Evolutionary conservation across 2,113 vertebrate genomes (phyloP).

Genomic region (Eurypyga helias): DNA sequence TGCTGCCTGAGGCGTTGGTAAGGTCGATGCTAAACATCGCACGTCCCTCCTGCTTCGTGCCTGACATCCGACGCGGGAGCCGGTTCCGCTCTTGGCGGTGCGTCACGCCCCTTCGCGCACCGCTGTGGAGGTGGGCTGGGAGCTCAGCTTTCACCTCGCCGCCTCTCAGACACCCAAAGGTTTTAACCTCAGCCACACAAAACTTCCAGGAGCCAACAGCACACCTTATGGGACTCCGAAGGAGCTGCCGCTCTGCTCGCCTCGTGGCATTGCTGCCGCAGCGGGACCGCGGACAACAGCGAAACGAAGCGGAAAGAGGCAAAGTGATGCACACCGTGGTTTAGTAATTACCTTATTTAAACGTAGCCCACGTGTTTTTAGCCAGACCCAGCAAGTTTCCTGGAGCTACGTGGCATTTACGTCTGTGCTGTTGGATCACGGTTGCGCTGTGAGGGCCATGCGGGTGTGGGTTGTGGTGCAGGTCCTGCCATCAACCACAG

Average conservation of each 20-base stretch:
- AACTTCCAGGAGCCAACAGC: neutral
- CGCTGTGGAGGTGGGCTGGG: neutral
- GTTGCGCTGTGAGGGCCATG: neutral
- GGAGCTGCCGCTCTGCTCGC: neutral
- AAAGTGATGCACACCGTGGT: accelerated
- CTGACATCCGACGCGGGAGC: neutral
- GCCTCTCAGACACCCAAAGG: neutral
- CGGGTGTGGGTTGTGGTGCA: accelerated
- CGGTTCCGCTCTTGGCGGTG: neutral
- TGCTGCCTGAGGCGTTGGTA: neutral
- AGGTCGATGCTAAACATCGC: neutral
- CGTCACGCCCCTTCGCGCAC: neutral
- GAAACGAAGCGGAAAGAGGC: neutral
- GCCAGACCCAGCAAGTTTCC: neutral
- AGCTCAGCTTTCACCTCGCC: neutral
- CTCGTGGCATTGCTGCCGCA: neutral
- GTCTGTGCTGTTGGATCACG: neutral
- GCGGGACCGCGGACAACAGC: accelerated
- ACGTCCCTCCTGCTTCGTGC: neutral
- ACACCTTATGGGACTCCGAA: neutral
- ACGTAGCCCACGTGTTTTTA: neutral
- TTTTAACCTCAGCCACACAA: neutral
- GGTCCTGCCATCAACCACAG: accelerated
- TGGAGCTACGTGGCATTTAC: accelerated
- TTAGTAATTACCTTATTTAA: neutral